Evolutionary conservation across 2,888 invertebrate species (phyloP), one percentile per base, ranked within the genome.

Genomic region (Tetheella fluctuosa): DNA sequence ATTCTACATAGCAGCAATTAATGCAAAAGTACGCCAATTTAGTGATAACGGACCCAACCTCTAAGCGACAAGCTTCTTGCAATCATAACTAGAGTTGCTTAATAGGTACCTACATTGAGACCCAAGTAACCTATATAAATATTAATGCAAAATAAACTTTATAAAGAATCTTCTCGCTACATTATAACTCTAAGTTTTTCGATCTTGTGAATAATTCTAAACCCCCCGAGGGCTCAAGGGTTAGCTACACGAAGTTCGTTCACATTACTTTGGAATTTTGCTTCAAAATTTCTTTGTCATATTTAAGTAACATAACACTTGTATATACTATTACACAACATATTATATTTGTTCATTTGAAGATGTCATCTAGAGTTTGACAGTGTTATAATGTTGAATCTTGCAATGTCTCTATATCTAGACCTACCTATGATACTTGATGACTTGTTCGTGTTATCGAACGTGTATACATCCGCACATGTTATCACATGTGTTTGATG

Each of bases 401-500:
- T 25, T 2, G 25, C 25, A 3, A 34, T 13, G 2, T 13, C 2
- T 34, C 2, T 34, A 13, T 34, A 34, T 10, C 30, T 25, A 39
- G 10, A 39, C 1, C 2, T 15, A 13, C 2, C 8, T 6, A 34
- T 1, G 1, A 39, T 42, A 48, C 10, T 48, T 37, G 20, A 34
- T 55, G 15, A 20, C 23, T 34, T 23, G 20, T 17, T 34, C 4
- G 20, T 28, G 23, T 34, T 55, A 55, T 55, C 55, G 15, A 1
- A 20, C 42, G 55, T 55, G 20, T 17, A 34, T 54, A 30, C 13
- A 34, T 30, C 69, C 60, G 56, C 64, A 58, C 62, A 64, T 69
- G 75, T 77, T 76, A 80, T 76, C 74, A 69, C 69, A 65, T 73
- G 70, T 68, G 76, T 73, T 69, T 70, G 73, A 69, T 70, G 63